Percentiles rank a stretch among this genome's conserved stretches.
phyloP scores from a whole-genome alignment of 2,888 invertebrate genomes.

The Ceratothoa steindachneri region DNA sequence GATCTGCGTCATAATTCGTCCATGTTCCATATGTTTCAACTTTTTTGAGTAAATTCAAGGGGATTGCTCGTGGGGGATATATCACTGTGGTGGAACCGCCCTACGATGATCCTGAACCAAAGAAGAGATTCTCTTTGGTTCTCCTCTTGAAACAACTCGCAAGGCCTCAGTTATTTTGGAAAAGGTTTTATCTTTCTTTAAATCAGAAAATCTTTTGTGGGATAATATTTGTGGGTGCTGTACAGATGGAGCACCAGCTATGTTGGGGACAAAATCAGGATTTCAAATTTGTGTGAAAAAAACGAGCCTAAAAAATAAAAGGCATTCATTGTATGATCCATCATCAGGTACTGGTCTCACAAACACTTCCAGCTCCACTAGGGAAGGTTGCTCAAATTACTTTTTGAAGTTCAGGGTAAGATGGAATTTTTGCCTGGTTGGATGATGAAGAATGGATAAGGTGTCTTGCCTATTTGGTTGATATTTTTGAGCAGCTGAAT shows the following conservation, averaged over 20 bases:
- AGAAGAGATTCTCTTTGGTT: slow-evolving; percentile 7
- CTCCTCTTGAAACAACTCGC: slow-evolving; percentile 18
- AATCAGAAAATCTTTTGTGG: no score
- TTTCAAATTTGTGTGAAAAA: slow-evolving; percentile 15
- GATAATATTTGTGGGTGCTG: slow-evolving; percentile 7
- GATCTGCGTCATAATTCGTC: no score
- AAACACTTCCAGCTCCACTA: slow-evolving; percentile 13
- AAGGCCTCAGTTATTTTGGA: no score
- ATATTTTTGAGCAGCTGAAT: no score
- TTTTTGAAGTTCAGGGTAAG: slow-evolving; percentile 9
- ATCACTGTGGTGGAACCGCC: no score
- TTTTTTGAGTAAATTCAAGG: no score
- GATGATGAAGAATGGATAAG: no score
- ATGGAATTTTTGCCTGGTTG: slow-evolving; percentile 16
- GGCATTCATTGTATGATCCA: not conserved
- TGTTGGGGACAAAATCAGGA: slow-evolving; percentile 12
- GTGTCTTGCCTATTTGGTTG: slow-evolving; percentile 3
- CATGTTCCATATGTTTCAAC: no score
- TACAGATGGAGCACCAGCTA: slow-evolving; percentile 16
- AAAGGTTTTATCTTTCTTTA: slow-evolving; percentile 16
- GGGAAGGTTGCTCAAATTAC: slow-evolving; percentile 19
- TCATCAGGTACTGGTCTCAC: no score
- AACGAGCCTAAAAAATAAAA: slow-evolving; percentile 8
- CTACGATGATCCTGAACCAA: no score
- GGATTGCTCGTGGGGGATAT: no score